Evolutionary conservation across 2,888 invertebrate genomes (phyloP), one percentile per base, ranked within the genome.

Genomic region (Orgyia antiqua): DNA sequence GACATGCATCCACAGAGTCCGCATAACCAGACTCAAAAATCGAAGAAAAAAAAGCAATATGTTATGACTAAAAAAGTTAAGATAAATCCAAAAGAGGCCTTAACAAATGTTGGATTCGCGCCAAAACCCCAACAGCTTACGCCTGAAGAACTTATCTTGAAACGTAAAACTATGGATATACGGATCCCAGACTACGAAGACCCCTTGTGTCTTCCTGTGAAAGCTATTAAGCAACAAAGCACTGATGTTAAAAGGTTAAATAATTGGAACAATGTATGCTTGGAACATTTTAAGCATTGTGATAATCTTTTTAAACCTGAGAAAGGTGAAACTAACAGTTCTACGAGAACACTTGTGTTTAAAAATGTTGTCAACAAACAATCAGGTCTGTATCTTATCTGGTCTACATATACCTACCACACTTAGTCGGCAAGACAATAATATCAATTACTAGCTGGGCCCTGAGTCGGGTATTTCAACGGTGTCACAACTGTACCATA

Each of bases 161-260:
- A 45, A 10, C 57, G 75, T 6, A 71, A 60, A 19, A 57, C 52
- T 9, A 39, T 62, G 10, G 58, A 66, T 11, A 70, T 82, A 15
- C 51, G 51, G 5, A 72, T 86, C 1, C 84, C 83, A 0, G 83
- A 86, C 31, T 83, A 72, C 20, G 77, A 77, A 2, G 84, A 86
- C 31, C 79, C 84, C 0, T 33, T 83, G 11, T 84, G 83, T 45
- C 48, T 86, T 31, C 80, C 84, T 0, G 83, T 82, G 0, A 68
- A 68, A 34, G 74, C 75, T 0, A 30, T 74, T 2, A 58, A 49
- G 9, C 47, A 41, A 1, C 61, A 69, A 7, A 53, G 51, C 0
- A 43, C 36, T 32, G 76, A 80, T 31, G 7, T 42, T 2, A 68
- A 63, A 2, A 69, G 65, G 38, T 48, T 80, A 7, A 61, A 48